Evolutionary conservation across 2,888 invertebrate species (phyloP).

Genomic region (Dorcus hopei): DNA sequence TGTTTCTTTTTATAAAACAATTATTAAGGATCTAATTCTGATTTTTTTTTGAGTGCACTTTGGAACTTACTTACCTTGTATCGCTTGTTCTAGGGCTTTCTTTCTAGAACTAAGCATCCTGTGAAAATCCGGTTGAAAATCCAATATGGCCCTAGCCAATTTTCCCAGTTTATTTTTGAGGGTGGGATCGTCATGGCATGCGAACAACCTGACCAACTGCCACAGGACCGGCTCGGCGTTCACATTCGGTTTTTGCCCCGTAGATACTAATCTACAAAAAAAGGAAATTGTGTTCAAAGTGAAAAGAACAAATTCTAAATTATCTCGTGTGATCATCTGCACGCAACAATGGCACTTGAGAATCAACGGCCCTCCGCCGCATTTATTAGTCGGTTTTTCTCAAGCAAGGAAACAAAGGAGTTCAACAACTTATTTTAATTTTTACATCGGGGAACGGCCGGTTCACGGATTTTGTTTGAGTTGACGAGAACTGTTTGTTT

Average conservation of each 20-base stretch:
- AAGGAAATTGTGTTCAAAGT: neutral
- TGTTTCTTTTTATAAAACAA: no score
- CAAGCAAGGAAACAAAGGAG: no score
- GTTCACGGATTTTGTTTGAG: no score
- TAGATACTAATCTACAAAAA: slow-evolving; percentile 45
- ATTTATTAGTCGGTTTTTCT: no score
- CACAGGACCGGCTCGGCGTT: slow-evolving; percentile 80
- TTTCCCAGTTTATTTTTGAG: slow-evolving; percentile 61
- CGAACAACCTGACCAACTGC: slow-evolving; percentile 79
- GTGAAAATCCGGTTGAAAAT: slow-evolving; percentile 65
- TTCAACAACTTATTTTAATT: no score
- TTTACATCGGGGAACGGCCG: no score
- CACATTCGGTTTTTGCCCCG: slow-evolving; percentile 62
- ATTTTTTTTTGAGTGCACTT: no score
- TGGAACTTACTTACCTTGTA: slow-evolving; percentile 62
- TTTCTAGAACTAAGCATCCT: slow-evolving; percentile 66
- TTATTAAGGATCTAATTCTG: no score
- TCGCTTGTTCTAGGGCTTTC: slow-evolving; percentile 76
- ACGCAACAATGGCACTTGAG: no score
- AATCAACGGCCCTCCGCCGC: no score
- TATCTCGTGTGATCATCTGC: no score
- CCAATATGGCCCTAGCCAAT: slow-evolving; percentile 58
- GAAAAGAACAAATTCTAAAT: neutral
- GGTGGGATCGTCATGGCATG: slow-evolving; percentile 55
- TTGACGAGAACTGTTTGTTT: no score